phyloP scores from a whole-genome alignment of 2,888 invertebrate species.

The Eupithecia tripunctaria region DNA sequence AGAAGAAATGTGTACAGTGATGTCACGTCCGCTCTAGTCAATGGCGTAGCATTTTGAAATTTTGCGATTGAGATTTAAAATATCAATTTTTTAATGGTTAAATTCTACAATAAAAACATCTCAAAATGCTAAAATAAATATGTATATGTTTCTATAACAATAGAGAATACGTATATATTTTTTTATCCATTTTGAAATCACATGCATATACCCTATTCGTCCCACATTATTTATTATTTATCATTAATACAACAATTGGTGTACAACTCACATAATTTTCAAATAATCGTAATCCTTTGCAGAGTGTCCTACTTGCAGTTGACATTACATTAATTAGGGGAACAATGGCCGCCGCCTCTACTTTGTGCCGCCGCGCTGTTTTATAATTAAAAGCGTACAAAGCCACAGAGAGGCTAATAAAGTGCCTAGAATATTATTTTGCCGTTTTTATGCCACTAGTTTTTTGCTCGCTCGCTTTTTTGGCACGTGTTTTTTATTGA shows the following conservation, averaged over 20 bases:
- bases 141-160: too few relatives aligned
- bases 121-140: too few relatives aligned
- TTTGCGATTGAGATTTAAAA: too few relatives aligned
- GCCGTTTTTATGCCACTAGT: background rate
- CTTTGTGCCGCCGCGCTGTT: conserved; percentile 32
- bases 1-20: too few relatives aligned
- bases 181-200: too few relatives aligned
- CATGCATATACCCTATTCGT: too few relatives aligned
- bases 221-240: too few relatives aligned
- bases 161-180: too few relatives aligned
- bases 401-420: conserved; percentile 24
- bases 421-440: background rate
- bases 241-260: conserved; percentile 8
- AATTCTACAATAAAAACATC: too few relatives aligned
- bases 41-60: too few relatives aligned
- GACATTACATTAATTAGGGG: conserved; percentile 45
- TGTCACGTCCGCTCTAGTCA: too few relatives aligned
- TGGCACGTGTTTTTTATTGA: background rate
- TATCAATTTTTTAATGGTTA: too few relatives aligned
- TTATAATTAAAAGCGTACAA: conserved; percentile 42
- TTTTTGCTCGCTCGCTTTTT: background rate
- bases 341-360: conserved; percentile 38
- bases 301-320: conserved; percentile 42
- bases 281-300: conserved; percentile 7
- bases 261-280: conserved; percentile 7